These are phyloP conservation scores for Manis crassicaudata DNA, from an alignment of 2,797 vertebrate species.

Conservation along the genomic window DNA sequence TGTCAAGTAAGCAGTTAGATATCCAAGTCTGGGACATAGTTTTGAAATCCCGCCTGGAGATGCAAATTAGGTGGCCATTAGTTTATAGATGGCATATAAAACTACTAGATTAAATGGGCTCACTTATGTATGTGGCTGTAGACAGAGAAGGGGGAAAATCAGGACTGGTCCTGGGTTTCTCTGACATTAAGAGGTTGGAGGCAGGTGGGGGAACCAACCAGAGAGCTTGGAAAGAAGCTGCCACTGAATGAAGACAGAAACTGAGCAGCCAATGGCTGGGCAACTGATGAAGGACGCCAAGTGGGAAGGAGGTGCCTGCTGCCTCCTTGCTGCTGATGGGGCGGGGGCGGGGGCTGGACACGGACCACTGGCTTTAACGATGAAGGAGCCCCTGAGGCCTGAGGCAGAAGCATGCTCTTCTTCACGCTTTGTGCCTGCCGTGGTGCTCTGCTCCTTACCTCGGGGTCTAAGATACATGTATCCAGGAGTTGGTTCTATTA, in stretches of 20 bases:
- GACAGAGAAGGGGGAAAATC: not conserved
- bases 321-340: not conserved
- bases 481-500: not conserved
- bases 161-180: not conserved
- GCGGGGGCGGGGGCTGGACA: not conserved
- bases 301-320: not conserved
- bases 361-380: not conserved
- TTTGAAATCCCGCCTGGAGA: not conserved
- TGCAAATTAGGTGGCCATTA: not conserved
- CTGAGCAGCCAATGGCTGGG: too few species aligned
- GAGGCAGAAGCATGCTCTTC: not conserved
- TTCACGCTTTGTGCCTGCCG: not conserved
- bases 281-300: not conserved
- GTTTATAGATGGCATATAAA: not conserved
- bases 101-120: not conserved
- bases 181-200: not conserved
- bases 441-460: not conserved
- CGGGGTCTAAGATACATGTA: not conserved
- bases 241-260: not conserved
- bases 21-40: not conserved
- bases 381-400: not conserved
- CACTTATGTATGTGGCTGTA: not conserved
- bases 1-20: not conserved
- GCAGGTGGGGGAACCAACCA: not conserved
- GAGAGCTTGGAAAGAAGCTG: not conserved